A percentile compares a stretch with the other conserved stretches of the same genome.
Evolutionary conservation across 92 coral and sea anemone genomes (phyloP).

Genomic region (Porites cylindrica): DNA sequence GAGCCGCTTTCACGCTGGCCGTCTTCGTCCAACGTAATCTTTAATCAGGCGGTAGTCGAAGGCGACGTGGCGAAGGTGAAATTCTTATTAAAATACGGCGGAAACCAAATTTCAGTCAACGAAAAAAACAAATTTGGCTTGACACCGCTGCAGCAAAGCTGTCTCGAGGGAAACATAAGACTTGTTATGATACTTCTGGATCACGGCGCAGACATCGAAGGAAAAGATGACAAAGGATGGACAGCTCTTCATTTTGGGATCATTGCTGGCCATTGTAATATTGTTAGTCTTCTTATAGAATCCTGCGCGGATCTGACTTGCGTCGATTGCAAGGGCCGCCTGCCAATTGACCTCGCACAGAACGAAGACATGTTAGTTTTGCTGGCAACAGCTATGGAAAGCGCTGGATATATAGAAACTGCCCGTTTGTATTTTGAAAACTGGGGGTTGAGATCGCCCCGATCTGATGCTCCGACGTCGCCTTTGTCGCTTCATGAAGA

Average conservation of each 20-base stretch:
- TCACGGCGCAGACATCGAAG: slow-evolving; percentile 78
- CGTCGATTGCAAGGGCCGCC: slow-evolving; percentile 74
- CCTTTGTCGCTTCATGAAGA: slow-evolving; percentile 50
- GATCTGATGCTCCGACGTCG: slow-evolving; percentile 59
- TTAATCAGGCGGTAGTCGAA: slow-evolving; percentile 82
- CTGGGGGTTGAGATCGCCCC: slow-evolving; percentile 70
- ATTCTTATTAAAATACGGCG: slow-evolving; percentile 84
- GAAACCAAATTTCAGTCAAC: slow-evolving; percentile 73
- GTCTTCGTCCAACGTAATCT: slow-evolving; percentile 65
- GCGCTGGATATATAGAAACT: slow-evolving; percentile 82
- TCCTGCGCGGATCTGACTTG: slow-evolving; percentile 86
- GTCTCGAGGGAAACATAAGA: slow-evolving; percentile 66
- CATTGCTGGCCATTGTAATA: slow-evolving; percentile 61
- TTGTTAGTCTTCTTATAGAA: slow-evolving; percentile 75
- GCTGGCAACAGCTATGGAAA: slow-evolving; percentile 74
- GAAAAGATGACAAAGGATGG: slow-evolving; percentile 73
- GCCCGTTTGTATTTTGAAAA: slow-evolving; percentile 82
- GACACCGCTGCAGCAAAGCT: slow-evolving; percentile 86
- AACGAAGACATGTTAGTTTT: slow-evolving; percentile 76
- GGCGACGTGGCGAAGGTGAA: slow-evolving; percentile 85
- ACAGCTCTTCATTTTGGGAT: slow-evolving; percentile 81
- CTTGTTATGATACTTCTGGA: slow-evolving; percentile 73
- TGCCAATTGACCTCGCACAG: slow-evolving; percentile 82
- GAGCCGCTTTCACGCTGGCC: slow-evolving; percentile 49
- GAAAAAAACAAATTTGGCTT: slow-evolving; percentile 78